Evolutionary conservation across 2,797 vertebrate genomes (phyloP), one percentile per base, ranked within the genome.

Genomic region (Acanthiza pusilla): DNA sequence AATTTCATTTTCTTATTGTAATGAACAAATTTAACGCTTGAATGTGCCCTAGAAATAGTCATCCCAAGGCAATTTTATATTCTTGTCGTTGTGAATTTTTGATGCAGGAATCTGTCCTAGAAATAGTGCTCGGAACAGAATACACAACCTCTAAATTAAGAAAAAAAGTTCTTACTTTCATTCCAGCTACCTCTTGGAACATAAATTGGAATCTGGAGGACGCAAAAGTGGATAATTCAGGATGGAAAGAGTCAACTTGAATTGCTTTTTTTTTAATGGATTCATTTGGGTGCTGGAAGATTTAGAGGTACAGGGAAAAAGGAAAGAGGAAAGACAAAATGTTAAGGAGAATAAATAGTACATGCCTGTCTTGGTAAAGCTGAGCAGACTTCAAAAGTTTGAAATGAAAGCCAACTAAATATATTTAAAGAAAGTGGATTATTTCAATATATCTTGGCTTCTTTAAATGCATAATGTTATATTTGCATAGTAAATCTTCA

Each of bases 1-100:
- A 96, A 89, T 96, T 97, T 96, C 74, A 95, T 95, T 95, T 97
- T 97, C 58, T 94, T 72, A 89, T 62, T 96, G 53, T 94, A 96
- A 94, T 96, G 96, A 97, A 94, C 85, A 96, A 97, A 93, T 96
- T 93, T 96, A 96, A 96, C 5, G 53, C 85, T 89, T 95, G 79
- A 96, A 76, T 96, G 85, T 97, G 53, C 21, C 70, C 53, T 63
- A 95, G 93, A 96, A 94, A 91, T 81, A 95, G 73, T 93, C 74
- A 91, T 96, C 94, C 80, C 67, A 85, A 95, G 77, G 78, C 66
- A 96, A 96, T 96, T 97, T 96, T 92, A 95, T 82, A 91, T 96
- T 94, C 60, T 60, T 91, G 16, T 91, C 94, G 53, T 85, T 90
- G 82, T 89, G 88, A 96, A 86, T 95, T 96, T 95, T 89, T 91